A percentile compares a stretch with the other conserved stretches of the same genome.
Conservation (phyloP, 1,140 invertebrate genomes). For the Stegodyphus dumicola region DNA sequence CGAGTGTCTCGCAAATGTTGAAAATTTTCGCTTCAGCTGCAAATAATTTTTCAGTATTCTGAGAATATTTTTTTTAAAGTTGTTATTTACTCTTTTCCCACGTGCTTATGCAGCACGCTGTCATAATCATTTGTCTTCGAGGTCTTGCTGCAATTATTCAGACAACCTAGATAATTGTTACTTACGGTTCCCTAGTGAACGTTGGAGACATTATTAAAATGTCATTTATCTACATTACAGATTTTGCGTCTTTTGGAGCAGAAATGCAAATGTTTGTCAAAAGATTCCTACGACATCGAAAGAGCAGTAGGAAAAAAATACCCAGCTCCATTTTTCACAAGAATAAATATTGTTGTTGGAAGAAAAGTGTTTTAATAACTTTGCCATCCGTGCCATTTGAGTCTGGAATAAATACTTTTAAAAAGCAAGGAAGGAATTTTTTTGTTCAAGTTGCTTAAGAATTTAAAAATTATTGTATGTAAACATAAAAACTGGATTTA, state of each 20-base stretch:
- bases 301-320: neutral
- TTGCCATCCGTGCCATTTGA: too few species aligned
- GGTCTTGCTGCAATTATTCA: slow-evolving; percentile 44
- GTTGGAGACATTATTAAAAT: slow-evolving; percentile 53
- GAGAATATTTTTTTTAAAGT: neutral
- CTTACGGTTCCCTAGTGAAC: neutral
- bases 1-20: slow-evolving; percentile 7
- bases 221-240: slow-evolving; percentile 52
- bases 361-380: slow-evolving; percentile 22
- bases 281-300: neutral
- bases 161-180: slow-evolving; percentile 52
- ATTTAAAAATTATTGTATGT: too few species aligned
- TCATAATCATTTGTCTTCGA: slow-evolving; percentile 28
- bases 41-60: neutral
- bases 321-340: slow-evolving; percentile 32
- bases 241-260: slow-evolving; percentile 42
- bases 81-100: neutral
- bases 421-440: too few species aligned
- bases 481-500: too few species aligned
- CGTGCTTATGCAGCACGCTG: slow-evolving; percentile 10
- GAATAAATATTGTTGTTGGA: slow-evolving; percentile 19
- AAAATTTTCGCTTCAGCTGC: slow-evolving; percentile 7
- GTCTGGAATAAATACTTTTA: too few species aligned
- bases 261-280: slow-evolving; percentile 52
- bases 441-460: too few species aligned